Percentiles rank a stretch among this genome's conserved stretches.
These are phyloP conservation scores for Leptodactylus fuscus DNA, from an alignment of 2,113 vertebrate genomes.

Conservation along the genomic window DNA sequence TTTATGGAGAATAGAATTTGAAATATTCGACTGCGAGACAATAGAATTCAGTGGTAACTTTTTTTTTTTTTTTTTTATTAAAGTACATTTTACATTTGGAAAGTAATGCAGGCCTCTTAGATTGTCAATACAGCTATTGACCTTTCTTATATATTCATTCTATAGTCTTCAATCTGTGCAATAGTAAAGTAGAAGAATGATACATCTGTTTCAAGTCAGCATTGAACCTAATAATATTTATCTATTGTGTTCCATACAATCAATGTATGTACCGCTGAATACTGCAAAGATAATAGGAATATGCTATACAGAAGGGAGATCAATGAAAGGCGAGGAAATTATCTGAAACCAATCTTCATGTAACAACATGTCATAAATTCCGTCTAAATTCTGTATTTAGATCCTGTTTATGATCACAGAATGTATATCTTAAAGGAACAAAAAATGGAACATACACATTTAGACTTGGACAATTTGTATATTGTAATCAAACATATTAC, in stretches of 20 bases:
- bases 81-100: neutral
- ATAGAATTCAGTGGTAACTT: constrained; percentile 50
- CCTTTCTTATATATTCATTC: constrained; percentile 36
- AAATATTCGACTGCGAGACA: constrained; percentile 48
- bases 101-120: constrained; percentile 52
- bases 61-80: constrained; percentile 44
- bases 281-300: constrained; percentile 33
- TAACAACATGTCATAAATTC: constrained; percentile 10
- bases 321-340: constrained; percentile 59
- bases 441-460: neutral
- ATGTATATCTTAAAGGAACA: neutral
- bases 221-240: constrained; percentile 47
- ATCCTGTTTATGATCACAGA: neutral
- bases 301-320: constrained; percentile 57
- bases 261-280: constrained; percentile 36
- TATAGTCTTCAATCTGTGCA: constrained; percentile 30
- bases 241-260: constrained; percentile 29
- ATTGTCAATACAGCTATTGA: constrained; percentile 54
- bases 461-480: neutral
- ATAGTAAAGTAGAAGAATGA: neutral
- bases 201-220: constrained; percentile 26
- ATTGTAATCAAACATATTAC: no score
- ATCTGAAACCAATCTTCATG: constrained; percentile 15
- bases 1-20: constrained; percentile 43
- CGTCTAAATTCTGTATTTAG: neutral